Evolutionary conservation across 2,113 vertebrate genomes (phyloP), one percentile per base, ranked within the genome.

Genomic region (Columba livia): DNA sequence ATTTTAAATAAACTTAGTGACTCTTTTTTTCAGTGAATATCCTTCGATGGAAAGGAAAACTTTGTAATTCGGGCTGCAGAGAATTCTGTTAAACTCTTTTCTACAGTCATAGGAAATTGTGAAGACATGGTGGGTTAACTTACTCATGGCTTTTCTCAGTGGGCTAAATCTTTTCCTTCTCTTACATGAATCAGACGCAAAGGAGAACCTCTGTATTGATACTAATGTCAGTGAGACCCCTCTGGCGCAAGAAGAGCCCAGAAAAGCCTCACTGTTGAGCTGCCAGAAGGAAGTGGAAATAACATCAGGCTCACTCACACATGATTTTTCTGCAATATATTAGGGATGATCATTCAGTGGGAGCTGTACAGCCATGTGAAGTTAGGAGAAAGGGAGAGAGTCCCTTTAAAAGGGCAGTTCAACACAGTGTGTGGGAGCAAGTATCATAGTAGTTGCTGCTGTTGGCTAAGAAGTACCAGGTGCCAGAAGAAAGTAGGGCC

Each of bases 241-340:
- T 56, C 36, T n/a, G 20, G 15, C 1, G 2, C 11, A 57, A 44
- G 62, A 74, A 57, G 7, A 71, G 3, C 12, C 23, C 48, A 66
- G 60, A 83, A 90, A 89, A 80, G 5, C 18, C 23, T 77, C 34
- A 7, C 19, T 50, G 12, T 23, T 1, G 6, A 54, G 32, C 5
- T 29, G 38, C 8, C 32, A 64, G 51, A 58, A 7, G 9, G 44
- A 70, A 75, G 23, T 9, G 78, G n/a, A 62, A 36, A 61, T 64
- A 44, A 0, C 0, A 80, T 13, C 7, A 53, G 14, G 4, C 5
- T 0, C 14, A 11, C 6, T 51, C 38, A 47, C 5, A 19, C 0
- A 1, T 7, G 7, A 26, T 34, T 89, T 79, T 86, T 48, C 36
- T 73, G 20, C 3, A 0, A 0, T 36, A 12, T 26, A 10, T 70